Evolutionary conservation across 2,888 invertebrate genomes (phyloP).

Genomic region (Chydorus sphaericus): DNA sequence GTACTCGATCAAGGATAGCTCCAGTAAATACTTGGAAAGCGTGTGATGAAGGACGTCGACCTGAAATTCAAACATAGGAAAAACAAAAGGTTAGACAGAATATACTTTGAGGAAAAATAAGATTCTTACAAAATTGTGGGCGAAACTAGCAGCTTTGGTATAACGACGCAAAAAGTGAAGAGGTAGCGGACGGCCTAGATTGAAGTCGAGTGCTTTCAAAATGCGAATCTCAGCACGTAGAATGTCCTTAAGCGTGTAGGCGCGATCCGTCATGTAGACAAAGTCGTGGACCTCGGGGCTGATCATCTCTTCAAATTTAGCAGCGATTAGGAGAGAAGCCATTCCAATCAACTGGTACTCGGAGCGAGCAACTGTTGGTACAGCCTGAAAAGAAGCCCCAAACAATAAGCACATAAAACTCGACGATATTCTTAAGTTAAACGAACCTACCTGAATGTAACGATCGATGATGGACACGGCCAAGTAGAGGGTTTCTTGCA

Average conservation of each 20-base stretch:
- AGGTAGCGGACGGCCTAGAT: conserved; percentile 70
- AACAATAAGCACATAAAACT: neutral
- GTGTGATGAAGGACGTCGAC: conserved; percentile 14
- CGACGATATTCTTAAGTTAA: neutral
- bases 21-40: conserved; percentile 53
- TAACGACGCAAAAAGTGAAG: conserved; percentile 77
- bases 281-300: conserved; percentile 92
- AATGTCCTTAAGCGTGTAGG: conserved; percentile 70
- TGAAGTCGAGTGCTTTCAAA: conserved; percentile 56
- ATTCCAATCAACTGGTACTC: conserved; percentile 93
- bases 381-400: conserved; percentile 39
- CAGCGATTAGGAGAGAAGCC: conserved; percentile 88
- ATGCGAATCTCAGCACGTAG: conserved; percentile 69
- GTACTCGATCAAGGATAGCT: conserved; percentile 69
- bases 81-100: neutral
- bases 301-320: conserved; percentile 97
- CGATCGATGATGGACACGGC: conserved; percentile 89
- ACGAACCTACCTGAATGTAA: conserved; percentile 2
- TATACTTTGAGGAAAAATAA: neutral
- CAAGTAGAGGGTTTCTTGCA: conserved; percentile 81
- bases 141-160: conserved; percentile 34
- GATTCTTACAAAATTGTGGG: neutral
- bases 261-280: conserved; percentile 95
- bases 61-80: neutral
- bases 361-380: conserved; percentile 78